Evolutionary conservation across 1,140 invertebrate genomes (phyloP).

Genomic region (Cataglyphis hispanica): DNA sequence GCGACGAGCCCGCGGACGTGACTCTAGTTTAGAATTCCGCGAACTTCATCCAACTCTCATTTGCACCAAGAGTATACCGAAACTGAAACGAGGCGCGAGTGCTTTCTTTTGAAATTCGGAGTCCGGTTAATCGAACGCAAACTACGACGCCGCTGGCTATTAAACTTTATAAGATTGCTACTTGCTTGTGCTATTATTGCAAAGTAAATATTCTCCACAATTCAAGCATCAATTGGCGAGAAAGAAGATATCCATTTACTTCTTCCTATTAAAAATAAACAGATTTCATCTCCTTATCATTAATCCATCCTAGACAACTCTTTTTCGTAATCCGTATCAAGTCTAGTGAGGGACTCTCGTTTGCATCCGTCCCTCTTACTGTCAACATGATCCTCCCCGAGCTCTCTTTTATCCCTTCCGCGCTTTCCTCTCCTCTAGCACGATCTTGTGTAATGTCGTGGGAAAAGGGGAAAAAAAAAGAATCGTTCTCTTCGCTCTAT

Average conservation of each 20-base stretch:
- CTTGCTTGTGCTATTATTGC: neutral
- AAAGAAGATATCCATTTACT: neutral
- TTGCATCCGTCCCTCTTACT: constrained; percentile 53
- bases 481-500: neutral
- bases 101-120: constrained; percentile 60
- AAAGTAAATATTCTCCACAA: constrained; percentile 16
- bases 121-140: constrained; percentile 57
- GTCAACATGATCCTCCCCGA: constrained; percentile 36
- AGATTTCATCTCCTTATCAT: constrained; percentile 50
- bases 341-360: constrained; percentile 32
- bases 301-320: constrained; percentile 52
- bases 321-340: constrained; percentile 14
- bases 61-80: constrained; percentile 49
- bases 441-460: neutral
- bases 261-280: constrained; percentile 59
- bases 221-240: constrained; percentile 9
- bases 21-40: constrained; percentile 55
- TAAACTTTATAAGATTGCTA: constrained; percentile 52
- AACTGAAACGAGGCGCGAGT: constrained; percentile 38
- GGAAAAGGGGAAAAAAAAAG: neutral
- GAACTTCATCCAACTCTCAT: constrained; percentile 60
- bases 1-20: constrained; percentile 49
- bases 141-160: constrained; percentile 43
- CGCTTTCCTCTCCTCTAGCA: too few species aligned
- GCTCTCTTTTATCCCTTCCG: neutral